Evolutionary conservation across 2,888 invertebrate species (phyloP), one percentile per base, ranked within the genome.

Genomic region (Cryptocephalus moraei): DNA sequence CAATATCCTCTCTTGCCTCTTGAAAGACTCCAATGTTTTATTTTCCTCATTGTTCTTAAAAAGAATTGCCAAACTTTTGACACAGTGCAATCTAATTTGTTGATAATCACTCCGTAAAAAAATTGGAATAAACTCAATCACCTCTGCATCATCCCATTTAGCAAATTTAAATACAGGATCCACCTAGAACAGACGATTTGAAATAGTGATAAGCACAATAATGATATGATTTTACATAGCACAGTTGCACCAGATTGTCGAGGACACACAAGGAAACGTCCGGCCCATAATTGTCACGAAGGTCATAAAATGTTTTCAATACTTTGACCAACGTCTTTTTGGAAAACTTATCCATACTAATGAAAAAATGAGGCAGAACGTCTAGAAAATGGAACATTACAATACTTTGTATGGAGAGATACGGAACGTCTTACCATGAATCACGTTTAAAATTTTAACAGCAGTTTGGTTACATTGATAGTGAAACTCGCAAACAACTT

Each of bases 21-120:
- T 61, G 39, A 58, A 56, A 41, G 55, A 51, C 44, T 50, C 41
- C 32, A 60, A 45, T 12, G 45, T 43, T 8, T 48, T 52, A 34
- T 44, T 53, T 31, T 53, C 51, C 8, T 57, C 51, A 11, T 60
- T 58, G 6, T 50, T 44, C 43, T 54, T 49, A 54, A 61, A 73
- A 44, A 74, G 62, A 10, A 58, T 50, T 33, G 64, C 54, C 4
- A 75, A 49, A 40, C 66, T 69, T 49, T 63, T 62, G 4, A 73
- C 62, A 8, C 71, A 66, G 50, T 67, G 61, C 40, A 75, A 62
- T 32, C 75, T 65, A 2, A 75, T 68, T 39, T 67, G 58, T 50
- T 70, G 68, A 48, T 68, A 71, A 22, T 70, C 62, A 51, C 60
- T 67, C 8, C 58, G 62, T 12, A 75, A 53, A 54, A 70, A 71